These are phyloP conservation scores for Betta splendens DNA, from an alignment of 2,797 vertebrate species.

Conservation along the genomic window DNA sequence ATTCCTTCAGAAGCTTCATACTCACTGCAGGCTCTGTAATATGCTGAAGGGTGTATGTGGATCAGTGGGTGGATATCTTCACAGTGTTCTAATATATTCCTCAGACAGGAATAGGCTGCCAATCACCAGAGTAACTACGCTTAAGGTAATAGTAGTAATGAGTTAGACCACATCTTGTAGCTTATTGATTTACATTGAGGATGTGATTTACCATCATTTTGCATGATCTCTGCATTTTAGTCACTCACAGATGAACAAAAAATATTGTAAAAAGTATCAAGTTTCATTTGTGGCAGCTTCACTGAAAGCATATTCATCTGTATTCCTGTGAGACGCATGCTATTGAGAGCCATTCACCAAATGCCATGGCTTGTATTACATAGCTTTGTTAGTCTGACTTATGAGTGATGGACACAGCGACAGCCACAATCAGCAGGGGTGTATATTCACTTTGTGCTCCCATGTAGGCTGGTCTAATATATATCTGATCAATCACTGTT, in stretches of 20 bases:
- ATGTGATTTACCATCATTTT: neutral
- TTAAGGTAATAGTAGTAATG: conserved; percentile 4
- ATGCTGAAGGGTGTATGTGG: conserved; percentile 41
- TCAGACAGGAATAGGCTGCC: neutral
- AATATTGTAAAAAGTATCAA: neutral
- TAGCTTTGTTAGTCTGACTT: conserved; percentile 42
- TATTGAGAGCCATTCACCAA: conserved; percentile 33
- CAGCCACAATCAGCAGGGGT: conserved; percentile 41
- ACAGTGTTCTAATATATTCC: conserved; percentile 33
- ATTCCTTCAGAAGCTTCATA: conserved; percentile 48
- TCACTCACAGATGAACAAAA: conserved; percentile 1
- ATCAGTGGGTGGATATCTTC: conserved; percentile 35
- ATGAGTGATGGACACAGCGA: conserved; percentile 59
- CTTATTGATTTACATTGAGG: neutral
- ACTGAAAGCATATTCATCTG: conserved; percentile 15
- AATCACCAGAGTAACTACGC: conserved; percentile 6
- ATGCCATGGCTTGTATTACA: conserved; percentile 21
- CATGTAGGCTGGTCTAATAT: conserved; percentile 27
- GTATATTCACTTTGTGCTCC: conserved; percentile 55
- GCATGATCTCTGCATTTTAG: neutral
- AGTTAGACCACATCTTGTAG: conserved; percentile 9
- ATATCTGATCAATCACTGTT: conserved; percentile 68
- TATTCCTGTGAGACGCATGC: conserved; percentile 7
- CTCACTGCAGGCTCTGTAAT: conserved; percentile 46
- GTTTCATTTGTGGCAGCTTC: conserved; percentile 3